Percentiles rank a stretch among this genome's conserved stretches.
Conservation (phyloP, 2,113 vertebrate species). For the Athene cunicularia region DNA sequence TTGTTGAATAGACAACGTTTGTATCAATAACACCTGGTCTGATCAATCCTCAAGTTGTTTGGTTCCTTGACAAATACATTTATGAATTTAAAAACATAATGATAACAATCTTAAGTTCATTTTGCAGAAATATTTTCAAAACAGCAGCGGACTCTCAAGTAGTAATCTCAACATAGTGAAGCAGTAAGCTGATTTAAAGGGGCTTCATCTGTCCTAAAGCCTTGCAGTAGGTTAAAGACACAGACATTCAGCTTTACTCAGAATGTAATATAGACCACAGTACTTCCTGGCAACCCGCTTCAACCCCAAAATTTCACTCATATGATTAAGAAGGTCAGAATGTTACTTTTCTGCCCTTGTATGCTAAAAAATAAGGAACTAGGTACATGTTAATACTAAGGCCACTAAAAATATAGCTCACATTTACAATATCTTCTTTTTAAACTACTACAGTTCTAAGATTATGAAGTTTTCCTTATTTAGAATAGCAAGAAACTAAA, state of each 20-base stretch:
- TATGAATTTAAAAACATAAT: not conserved
- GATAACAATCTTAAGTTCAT: not conserved
- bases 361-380: slow-evolving; percentile 19
- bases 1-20: not conserved
- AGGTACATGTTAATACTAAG: not conserved
- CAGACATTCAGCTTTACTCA: not conserved
- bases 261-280: not conserved
- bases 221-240: not conserved
- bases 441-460: not conserved
- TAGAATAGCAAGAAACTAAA: not conserved
- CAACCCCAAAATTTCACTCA: slow-evolving; percentile 6
- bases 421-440: not conserved
- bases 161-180: not conserved
- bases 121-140: not conserved
- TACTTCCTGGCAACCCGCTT: slow-evolving; percentile 1
- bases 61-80: not conserved
- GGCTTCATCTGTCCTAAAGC: not conserved
- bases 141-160: not conserved
- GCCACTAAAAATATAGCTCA: not conserved
- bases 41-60: not conserved
- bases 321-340: slow-evolving; percentile 7
- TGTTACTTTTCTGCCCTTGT: not conserved
- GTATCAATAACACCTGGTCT: not conserved
- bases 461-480: slow-evolving; percentile 4
- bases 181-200: not conserved